Evolutionary conservation across 2,888 invertebrate species (phyloP).

Genomic region (Andrena haemorrhoa): DNA sequence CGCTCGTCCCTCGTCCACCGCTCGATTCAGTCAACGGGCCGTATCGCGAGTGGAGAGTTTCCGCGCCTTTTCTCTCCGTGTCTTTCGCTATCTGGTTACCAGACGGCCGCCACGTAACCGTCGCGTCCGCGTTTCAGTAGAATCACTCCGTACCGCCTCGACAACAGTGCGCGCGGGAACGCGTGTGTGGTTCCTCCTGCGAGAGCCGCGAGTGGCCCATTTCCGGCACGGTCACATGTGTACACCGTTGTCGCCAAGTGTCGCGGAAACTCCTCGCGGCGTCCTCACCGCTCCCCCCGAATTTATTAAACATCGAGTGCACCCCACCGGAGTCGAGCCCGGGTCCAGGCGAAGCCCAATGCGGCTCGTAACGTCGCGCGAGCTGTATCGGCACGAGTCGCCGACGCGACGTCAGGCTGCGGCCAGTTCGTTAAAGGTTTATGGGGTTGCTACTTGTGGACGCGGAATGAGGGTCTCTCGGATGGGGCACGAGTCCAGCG

Average conservation of each 20-base stretch:
- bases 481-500: slow-evolving; percentile 43
- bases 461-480: neutral
- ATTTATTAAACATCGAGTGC: slow-evolving; percentile 4
- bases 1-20: slow-evolving; percentile 76
- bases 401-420: neutral
- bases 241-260: slow-evolving; percentile 48
- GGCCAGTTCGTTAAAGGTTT: neutral
- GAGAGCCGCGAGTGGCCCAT: slow-evolving; percentile 51
- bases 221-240: slow-evolving; percentile 70
- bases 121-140: neutral
- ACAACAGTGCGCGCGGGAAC: slow-evolving; percentile 8
- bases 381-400: neutral
- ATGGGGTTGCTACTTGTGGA: neutral
- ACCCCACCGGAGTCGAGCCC: neutral
- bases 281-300: neutral
- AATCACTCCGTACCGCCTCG: neutral
- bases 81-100: slow-evolving; percentile 16
- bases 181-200: slow-evolving; percentile 12
- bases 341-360: slow-evolving; percentile 4
- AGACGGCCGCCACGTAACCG: neutral
- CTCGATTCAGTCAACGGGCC: slow-evolving; percentile 83
- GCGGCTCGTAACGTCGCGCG: slow-evolving; percentile 1
- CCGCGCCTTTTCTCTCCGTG: slow-evolving; percentile 72
- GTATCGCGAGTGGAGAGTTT: slow-evolving; percentile 81
- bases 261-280: slow-evolving; percentile 13